These are phyloP conservation scores for Drosophila pseudoananassae DNA, from an alignment of 1,140 invertebrate genomes.

Conservation along the genomic window DNA sequence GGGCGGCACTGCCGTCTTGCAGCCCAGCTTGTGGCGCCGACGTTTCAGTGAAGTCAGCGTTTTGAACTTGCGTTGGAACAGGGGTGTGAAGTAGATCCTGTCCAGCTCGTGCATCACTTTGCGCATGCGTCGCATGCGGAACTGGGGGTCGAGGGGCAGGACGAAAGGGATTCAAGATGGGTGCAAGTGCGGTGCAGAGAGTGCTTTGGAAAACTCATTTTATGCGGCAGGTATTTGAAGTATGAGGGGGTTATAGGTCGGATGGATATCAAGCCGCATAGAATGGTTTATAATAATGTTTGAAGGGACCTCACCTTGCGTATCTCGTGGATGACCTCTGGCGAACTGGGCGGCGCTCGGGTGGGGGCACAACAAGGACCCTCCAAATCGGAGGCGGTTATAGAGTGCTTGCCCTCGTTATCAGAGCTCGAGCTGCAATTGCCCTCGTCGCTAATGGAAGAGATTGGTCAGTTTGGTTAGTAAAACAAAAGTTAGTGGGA, in stretches of 20 bases:
- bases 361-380: constrained; percentile 81
- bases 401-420: constrained; percentile 78
- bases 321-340: constrained; percentile 79
- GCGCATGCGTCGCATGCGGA: constrained; percentile 73
- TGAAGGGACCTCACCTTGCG: constrained; percentile 61
- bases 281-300: neutral
- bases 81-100: constrained; percentile 76
- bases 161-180: neutral
- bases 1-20: neutral
- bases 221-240: neutral
- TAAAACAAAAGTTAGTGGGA: neutral
- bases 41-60: constrained; percentile 57
- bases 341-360: constrained; percentile 86
- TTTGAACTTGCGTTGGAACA: constrained; percentile 75
- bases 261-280: neutral
- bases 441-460: constrained; percentile 88
- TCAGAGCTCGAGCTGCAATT: constrained; percentile 88
- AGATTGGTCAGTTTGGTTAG: constrained; percentile 6
- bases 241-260: too few species aligned
- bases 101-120: constrained; percentile 79
- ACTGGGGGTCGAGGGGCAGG: constrained; percentile 46
- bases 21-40: constrained; percentile 54
- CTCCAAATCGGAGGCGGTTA: constrained; percentile 77
- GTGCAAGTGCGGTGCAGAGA: neutral
- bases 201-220: neutral